Base-by-base conservation (phyloP, 2,113 vertebrate genomes). In the Nicator chloris region DNA sequence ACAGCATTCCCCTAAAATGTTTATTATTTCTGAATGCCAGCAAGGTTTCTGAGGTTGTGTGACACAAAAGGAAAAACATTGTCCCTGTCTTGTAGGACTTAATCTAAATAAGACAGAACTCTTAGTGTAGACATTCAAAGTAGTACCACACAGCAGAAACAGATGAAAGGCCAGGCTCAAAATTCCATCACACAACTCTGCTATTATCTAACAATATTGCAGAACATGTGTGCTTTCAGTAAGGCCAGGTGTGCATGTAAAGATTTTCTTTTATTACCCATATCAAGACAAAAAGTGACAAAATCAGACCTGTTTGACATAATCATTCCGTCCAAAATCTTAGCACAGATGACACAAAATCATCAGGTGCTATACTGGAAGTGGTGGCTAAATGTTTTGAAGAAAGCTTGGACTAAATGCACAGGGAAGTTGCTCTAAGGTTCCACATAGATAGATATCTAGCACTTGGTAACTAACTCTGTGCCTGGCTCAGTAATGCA, bases 11-110 rank as follows among this genome's bases (percentile, higher is more conserved):
- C 60, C 91, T 90, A 90, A 77, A 95, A 83, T 86, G 87, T 90
- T 88, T 90, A 86, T 86, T 92, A 63, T 90, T 94, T 88, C 51
- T 78, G 40, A 93, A 81, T 83, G 79, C 40, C 82, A 83, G 56
- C 64, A 56, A 81, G 51, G 60, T 88, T 91, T 56, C 79, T 35
- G 75, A 82, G 60, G 24, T 45, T 88, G 23, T 59, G 63, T 3
- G 3, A 82, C 54, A 53, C 21, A 53, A 59, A 47, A 9, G 24
- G 44, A 76, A 66, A 87, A 65, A 86, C 6, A 3, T 21, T 35
- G 47, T 88, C 82, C 22, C 35, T 66, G 13, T 69, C 82, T 88
- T 53, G 4, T 44, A 78, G 77, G 63, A 50, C 28, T 78, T 83
- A 59, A 72, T 87, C 37, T 91, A 89, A 87, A 64, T 57, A 51